A percentile compares a stretch with the other conserved stretches of the same genome.
Conservation (phyloP, 1,140 invertebrate genomes). For the Riptortus pedestris region DNA sequence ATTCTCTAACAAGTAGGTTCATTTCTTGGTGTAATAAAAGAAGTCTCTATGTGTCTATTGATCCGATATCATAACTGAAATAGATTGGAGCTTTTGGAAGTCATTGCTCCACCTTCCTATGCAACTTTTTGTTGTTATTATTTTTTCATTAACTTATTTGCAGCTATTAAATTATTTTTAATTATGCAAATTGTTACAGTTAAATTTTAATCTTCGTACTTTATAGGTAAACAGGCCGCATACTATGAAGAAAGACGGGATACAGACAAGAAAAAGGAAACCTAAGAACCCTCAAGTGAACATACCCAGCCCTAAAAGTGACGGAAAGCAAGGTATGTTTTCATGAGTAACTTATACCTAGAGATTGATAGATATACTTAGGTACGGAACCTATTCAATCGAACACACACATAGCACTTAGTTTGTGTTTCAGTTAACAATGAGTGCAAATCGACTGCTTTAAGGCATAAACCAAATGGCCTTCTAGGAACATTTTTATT, state of each 20-base stretch:
- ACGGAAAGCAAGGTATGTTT: conserved; percentile 10
- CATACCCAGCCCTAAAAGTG: conserved; percentile 21
- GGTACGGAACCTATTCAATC: background rate
- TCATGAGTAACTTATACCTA: background rate
- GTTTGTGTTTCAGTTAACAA: background rate
- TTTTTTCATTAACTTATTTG: too few relatives aligned
- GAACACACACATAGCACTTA: background rate
- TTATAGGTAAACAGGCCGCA: conserved; percentile 69
- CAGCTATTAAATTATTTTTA: too few relatives aligned
- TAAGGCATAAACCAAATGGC: background rate
- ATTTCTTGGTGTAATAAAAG: too few relatives aligned
- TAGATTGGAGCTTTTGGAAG: too few relatives aligned
- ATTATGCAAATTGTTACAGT: too few relatives aligned
- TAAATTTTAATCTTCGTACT: too few relatives aligned
- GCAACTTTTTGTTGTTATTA: too few relatives aligned
- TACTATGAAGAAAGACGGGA: conserved; percentile 92
- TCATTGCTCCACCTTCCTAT: too few relatives aligned
- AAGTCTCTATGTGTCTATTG: too few relatives aligned
- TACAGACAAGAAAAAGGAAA: conserved; percentile 85
- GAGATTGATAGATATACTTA: background rate
- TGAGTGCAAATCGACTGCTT: background rate
- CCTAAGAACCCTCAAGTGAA: conserved; percentile 32
- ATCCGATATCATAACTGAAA: too few relatives aligned
- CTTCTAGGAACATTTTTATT: too few relatives aligned
- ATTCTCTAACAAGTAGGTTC: too few relatives aligned